phyloP scores from a whole-genome alignment of 2,113 vertebrate genomes.

The Platycercus adscitus region DNA sequence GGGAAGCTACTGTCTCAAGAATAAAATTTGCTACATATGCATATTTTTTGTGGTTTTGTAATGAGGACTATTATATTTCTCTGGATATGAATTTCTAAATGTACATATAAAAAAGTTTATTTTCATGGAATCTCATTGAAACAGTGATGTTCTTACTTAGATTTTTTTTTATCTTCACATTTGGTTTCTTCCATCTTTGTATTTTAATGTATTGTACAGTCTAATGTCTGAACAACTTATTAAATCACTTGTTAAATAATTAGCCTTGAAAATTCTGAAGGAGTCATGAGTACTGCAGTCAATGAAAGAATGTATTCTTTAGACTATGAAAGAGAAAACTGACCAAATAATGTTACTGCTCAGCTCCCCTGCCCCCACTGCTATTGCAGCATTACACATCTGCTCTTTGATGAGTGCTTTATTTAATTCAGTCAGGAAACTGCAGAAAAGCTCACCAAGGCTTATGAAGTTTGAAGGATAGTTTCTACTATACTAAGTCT shows the following conservation, averaged over 20 bases:
- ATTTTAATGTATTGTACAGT: neutral
- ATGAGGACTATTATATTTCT: neutral
- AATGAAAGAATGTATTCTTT: slow-evolving; percentile 52
- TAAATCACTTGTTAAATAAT: slow-evolving; percentile 30
- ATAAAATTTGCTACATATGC: neutral
- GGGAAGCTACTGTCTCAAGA: neutral
- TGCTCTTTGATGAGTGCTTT: slow-evolving; percentile 2
- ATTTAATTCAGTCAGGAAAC: neutral
- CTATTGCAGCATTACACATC: neutral
- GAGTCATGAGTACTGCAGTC: neutral
- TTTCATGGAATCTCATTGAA: neutral
- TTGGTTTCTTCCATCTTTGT: neutral
- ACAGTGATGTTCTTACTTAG: neutral
- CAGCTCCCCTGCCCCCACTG: neutral
- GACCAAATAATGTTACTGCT: slow-evolving; percentile 29
- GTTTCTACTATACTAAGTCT: neutral
- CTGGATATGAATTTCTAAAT: neutral
- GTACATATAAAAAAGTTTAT: neutral
- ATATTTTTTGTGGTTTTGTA: neutral
- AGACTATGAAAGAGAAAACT: neutral
- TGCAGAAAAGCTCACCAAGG: neutral
- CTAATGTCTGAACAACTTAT: neutral
- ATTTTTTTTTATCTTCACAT: neutral
- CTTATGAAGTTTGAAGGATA: neutral
- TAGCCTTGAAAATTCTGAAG: slow-evolving; percentile 52